phyloP scores from a whole-genome alignment of 2,113 vertebrate species.

The Balaeniceps rex region DNA sequence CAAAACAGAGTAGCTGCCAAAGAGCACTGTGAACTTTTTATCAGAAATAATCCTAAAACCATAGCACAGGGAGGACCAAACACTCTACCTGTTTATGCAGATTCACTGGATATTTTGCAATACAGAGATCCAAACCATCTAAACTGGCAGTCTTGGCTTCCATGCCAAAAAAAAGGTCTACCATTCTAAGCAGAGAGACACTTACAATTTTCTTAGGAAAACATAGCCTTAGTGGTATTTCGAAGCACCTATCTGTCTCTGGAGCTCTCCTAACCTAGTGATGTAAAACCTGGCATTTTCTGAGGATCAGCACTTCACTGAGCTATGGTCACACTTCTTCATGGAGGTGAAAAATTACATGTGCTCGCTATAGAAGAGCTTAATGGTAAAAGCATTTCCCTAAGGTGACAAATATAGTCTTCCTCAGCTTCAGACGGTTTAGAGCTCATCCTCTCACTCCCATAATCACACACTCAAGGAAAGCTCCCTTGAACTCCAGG shows the following conservation, averaged over 20 bases:
- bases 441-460: background rate
- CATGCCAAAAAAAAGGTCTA: background rate
- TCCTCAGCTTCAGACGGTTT: background rate
- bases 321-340: background rate
- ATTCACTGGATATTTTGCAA: background rate
- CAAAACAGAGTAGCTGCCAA: background rate
- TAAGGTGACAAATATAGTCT: background rate
- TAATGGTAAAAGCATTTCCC: background rate
- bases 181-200: background rate
- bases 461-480: background rate
- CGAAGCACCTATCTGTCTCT: background rate
- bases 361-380: background rate
- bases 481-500: background rate
- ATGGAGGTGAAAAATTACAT: background rate
- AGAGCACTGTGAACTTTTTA: background rate
- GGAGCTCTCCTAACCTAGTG: background rate
- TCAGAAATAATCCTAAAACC: background rate
- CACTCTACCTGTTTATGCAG: background rate
- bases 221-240: background rate
- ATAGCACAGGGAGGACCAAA: background rate
- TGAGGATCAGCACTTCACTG: background rate
- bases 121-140: background rate
- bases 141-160: background rate
- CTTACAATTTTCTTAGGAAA: background rate
- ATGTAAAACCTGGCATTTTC: background rate